Conservation (phyloP, 2,888 invertebrate genomes). For the Yponomeuta sedellus region DNA sequence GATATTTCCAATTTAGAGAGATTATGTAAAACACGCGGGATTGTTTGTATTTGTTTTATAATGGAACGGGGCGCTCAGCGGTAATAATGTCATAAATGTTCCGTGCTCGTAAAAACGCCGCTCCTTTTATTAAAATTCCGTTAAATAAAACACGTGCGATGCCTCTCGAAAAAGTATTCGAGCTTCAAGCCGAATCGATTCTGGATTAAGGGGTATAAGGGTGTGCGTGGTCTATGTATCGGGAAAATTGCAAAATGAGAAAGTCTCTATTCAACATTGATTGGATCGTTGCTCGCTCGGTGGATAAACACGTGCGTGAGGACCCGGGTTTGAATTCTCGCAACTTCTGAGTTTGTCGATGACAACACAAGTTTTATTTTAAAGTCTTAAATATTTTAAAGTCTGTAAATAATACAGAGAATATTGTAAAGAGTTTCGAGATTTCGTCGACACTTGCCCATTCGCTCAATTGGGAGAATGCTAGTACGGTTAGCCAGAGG, state of each 20-base stretch:
- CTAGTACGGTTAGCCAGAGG: no score
- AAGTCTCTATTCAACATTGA: neutral
- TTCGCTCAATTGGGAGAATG: no score
- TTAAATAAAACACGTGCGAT: slow-evolving; percentile 31
- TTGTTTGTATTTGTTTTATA: slow-evolving; percentile 55
- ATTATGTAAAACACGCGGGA: slow-evolving; percentile 55
- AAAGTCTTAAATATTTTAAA: no score
- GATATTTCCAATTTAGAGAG: slow-evolving; percentile 45
- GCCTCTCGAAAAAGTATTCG: neutral
- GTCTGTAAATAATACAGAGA: no score
- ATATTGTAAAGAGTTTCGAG: no score
- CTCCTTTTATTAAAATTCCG: slow-evolving; percentile 55
- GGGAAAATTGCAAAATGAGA: neutral
- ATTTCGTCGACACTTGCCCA: no score
- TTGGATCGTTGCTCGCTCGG: no score
- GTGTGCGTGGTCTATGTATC: neutral
- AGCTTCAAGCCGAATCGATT: neutral
- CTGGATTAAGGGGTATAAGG: neutral
- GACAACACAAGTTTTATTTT: no score
- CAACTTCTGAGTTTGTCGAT: no score
- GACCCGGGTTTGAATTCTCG: no score
- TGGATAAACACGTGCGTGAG: no score
- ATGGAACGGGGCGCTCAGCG: slow-evolving; percentile 39
- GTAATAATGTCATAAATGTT: slow-evolving; percentile 61
- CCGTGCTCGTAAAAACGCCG: slow-evolving; percentile 41